Evolutionary conservation across 2,888 invertebrate species (phyloP).

Genomic region (Leptopilina drosophilae): DNA sequence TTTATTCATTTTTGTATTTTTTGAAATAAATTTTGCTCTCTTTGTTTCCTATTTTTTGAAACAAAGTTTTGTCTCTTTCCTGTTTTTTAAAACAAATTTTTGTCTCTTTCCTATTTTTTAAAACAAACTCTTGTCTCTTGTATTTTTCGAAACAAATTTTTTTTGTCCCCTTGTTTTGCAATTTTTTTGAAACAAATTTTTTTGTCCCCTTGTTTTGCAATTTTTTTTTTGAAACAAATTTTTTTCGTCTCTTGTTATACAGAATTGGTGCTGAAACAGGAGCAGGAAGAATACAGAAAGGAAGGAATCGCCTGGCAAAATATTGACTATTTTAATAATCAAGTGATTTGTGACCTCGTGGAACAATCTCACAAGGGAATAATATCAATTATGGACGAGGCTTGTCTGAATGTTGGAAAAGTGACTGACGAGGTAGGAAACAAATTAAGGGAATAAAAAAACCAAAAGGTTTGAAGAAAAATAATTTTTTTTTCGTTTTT

Average conservation of each 20-base stretch:
- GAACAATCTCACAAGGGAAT: slow-evolving; percentile 96
- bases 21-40: no score
- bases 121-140: no score
- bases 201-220: no score
- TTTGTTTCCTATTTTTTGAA: no score
- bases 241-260: slow-evolving; percentile 43
- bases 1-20: background rate
- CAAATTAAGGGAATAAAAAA: background rate
- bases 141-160: no score
- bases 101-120: no score
- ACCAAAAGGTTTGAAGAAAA: background rate
- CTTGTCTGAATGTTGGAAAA: slow-evolving; percentile 96
- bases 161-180: no score
- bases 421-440: slow-evolving; percentile 81
- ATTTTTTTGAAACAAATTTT: no score
- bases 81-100: no score
- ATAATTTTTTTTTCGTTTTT: background rate
- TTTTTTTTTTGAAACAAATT: background rate
- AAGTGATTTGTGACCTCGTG: slow-evolving; percentile 95
- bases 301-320: slow-evolving; percentile 98
- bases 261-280: slow-evolving; percentile 98
- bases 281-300: slow-evolving; percentile 96
- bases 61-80: no score
- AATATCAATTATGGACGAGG: slow-evolving; percentile 96
- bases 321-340: slow-evolving; percentile 98